Base-by-base conservation (phyloP, 2,888 invertebrate genomes). In the Opisthograptis luteolata region DNA sequence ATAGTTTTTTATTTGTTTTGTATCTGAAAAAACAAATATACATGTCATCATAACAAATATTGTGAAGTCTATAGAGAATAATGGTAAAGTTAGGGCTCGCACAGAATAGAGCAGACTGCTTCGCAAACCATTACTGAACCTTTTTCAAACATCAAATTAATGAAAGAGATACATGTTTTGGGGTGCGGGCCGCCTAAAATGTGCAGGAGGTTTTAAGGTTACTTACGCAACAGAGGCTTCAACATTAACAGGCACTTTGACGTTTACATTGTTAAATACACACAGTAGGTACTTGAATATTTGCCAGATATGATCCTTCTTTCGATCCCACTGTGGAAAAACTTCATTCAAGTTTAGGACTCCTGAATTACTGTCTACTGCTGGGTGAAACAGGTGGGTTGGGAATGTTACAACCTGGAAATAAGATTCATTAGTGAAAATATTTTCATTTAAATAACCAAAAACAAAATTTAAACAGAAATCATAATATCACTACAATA, bases 221-320 rank as follows among this genome's bases (percentile, higher is more conserved):
- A 83, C 93, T 93, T 89, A 95, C 94, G 93, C 79, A 66, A 88
- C 84, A 50, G 93, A 93, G 46, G 96, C 96, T 81, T 95, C 95
- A 58, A 90, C 83, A 84, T 97, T 96, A 20, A 93, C 88, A 52
- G 95, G 92, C 58, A 93, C 93, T 79, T 94, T 93, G 34, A 94
- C 92, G 73, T 95, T 94, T n/a, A 97, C 92, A 86, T 97, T 96
- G 56, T 94, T 92, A 84, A 98, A 96, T 70, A 96, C 93, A 81
- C 95, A 94, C 58, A 95, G 93, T 46, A 97, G 92, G 81, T 95
- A 97, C 82, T 96, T 95, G 22, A 98, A 84, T 62, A 98, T 92
- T 84, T 98, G 97, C 96, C 97, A 98, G 31, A 98, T 90, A 72
- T 96, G 96, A 78, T 96, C 95, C 43, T 94, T 93, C 58, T 94